A percentile compares a stretch with the other conserved stretches of the same genome.
These are phyloP conservation scores for Chironex yamaguchii DNA, from an alignment of 30 jellyfish, hydroid and myxozoan genomes.

Conservation along the genomic window DNA sequence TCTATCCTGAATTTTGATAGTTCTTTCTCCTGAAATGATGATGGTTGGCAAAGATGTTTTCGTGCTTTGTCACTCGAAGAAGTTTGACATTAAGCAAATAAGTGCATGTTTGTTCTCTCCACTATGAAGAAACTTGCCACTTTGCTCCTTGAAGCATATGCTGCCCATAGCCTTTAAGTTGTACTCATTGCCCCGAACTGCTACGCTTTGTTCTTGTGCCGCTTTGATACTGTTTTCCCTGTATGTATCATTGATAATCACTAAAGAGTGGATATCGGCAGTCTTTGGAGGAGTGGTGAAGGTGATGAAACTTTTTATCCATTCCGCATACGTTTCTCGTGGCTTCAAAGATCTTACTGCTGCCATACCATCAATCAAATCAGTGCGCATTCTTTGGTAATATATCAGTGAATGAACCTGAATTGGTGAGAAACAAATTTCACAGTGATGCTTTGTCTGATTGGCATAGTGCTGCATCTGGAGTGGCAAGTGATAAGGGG, in stretches of 20 bases:
- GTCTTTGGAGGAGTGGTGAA: too few species aligned
- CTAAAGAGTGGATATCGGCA: too few species aligned
- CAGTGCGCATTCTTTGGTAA: constrained; percentile 23
- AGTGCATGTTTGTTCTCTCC: constrained; percentile 21
- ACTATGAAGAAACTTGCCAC: constrained; percentile 49
- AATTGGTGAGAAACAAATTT: constrained; percentile 12
- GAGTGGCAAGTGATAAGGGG: constrained; percentile 27
- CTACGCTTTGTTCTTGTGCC: constrained; percentile 37
- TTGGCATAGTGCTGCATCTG: constrained; percentile 36
- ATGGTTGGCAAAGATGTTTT: neutral
- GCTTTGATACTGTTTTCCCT: constrained; percentile 24
- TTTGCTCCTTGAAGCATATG: constrained; percentile 45
- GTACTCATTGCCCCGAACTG: neutral
- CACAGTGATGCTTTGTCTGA: constrained; percentile 47
- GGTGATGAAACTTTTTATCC: neutral
- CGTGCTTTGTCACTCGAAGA: constrained; percentile 34
- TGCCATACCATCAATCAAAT: constrained; percentile 41
- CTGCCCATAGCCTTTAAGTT: constrained; percentile 24
- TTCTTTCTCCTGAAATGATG: too few species aligned
- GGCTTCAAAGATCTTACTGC: constrained; percentile 41
- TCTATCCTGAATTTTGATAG: too few species aligned
- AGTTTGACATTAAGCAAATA: constrained; percentile 2
- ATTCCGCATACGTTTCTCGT: neutral
- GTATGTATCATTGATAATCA: constrained; percentile 30
- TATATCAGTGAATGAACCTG: neutral